These are phyloP conservation scores for Cabera pusaria DNA, from an alignment of 2,888 invertebrate genomes.

Conservation along the genomic window DNA sequence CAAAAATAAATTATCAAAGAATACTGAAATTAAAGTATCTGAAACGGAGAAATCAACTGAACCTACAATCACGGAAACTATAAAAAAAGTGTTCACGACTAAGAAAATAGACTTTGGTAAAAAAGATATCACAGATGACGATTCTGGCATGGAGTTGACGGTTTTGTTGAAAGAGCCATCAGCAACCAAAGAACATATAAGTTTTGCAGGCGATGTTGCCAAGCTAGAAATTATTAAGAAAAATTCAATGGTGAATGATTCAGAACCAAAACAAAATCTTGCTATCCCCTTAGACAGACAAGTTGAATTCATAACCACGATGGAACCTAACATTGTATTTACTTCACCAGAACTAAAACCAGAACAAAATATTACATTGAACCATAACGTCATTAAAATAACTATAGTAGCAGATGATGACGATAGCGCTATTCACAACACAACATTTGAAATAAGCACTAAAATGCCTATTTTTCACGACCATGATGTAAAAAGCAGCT, in stretches of 20 bases:
- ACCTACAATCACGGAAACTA: conserved; percentile 29
- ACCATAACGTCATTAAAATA: conserved; percentile 53
- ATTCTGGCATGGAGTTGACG: conserved; percentile 60
- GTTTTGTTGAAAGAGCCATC: conserved; percentile 60
- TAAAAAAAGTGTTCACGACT: conserved; percentile 26
- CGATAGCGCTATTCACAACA: conserved; percentile 35
- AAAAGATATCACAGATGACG: conserved; percentile 40
- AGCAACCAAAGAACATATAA: conserved; percentile 35
- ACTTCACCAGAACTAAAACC: conserved; percentile 19
- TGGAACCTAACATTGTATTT: conserved; percentile 11
- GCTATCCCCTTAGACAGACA: conserved; percentile 12
- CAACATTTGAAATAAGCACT: conserved; percentile 58
- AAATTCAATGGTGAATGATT: conserved; percentile 15
- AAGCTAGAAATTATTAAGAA: conserved; percentile 41
- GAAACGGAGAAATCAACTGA: conserved; percentile 37
- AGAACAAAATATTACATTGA: conserved; percentile 29
- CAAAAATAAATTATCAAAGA: conserved; percentile 49
- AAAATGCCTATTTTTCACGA: conserved; percentile 49
- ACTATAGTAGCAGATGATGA: conserved; percentile 49
- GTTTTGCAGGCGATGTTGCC: conserved; percentile 42
- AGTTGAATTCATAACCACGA: conserved; percentile 5
- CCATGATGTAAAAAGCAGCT: conserved; percentile 22
- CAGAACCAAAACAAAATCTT: conserved; percentile 3
- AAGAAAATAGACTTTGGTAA: conserved; percentile 22
- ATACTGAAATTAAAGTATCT: conserved; percentile 36